These are phyloP conservation scores for Darevskia mixta DNA, from an alignment of 2,797 vertebrate genomes.

Conservation along the genomic window DNA sequence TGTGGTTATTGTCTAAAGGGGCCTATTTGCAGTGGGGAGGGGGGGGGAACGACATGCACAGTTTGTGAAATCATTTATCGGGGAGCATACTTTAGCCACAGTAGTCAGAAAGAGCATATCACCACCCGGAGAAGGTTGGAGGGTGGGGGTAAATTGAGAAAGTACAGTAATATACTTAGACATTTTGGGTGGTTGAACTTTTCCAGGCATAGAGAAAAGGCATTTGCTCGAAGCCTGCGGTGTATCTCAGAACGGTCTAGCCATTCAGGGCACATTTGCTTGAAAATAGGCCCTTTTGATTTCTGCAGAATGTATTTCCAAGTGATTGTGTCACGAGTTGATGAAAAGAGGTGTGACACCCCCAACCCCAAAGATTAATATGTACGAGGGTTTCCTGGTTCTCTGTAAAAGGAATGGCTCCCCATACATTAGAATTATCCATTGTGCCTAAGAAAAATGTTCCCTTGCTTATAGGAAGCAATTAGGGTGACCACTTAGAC, in stretches of 20 bases:
- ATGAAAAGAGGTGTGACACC: background rate
- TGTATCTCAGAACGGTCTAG: background rate
- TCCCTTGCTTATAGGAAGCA: background rate
- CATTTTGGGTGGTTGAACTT: background rate
- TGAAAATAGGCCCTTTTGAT: background rate
- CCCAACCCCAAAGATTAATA: background rate
- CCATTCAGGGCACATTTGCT: background rate
- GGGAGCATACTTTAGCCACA: conserved; percentile 52
- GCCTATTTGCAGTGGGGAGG: conserved; percentile 52
- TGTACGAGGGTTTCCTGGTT: background rate
- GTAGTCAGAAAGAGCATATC: conserved; percentile 48
- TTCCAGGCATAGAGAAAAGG: background rate
- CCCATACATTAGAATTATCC: background rate
- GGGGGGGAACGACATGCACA: conserved; percentile 58
- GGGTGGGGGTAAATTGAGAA: background rate
- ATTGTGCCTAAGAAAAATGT: background rate
- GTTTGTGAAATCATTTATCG: conserved; percentile 68
- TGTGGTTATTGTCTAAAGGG: conserved; percentile 68
- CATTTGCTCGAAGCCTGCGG: background rate
- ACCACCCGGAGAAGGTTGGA: conserved; percentile 21
- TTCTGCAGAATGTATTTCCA: background rate
- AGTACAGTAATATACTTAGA: background rate
- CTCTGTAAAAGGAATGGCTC: background rate
- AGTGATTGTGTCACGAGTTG: background rate
- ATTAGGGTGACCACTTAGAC: too few species aligned